These are phyloP conservation scores for Coenonympha glycerion DNA, from an alignment of 2,888 invertebrate species.

Conservation along the genomic window DNA sequence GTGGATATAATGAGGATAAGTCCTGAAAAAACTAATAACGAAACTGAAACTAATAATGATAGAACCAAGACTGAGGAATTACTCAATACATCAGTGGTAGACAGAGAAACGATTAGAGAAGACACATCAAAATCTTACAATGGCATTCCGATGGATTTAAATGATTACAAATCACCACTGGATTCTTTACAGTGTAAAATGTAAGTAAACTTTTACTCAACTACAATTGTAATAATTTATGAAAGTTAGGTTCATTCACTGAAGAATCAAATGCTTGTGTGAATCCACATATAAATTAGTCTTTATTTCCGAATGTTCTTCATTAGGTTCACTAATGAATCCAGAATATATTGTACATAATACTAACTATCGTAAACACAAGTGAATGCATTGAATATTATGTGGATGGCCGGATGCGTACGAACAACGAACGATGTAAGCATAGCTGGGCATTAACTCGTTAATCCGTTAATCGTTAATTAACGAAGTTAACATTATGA, in stretches of 20 bases:
- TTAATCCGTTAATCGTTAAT: no score
- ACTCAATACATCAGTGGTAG: conserved; percentile 19
- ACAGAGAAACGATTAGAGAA: conserved; percentile 16
- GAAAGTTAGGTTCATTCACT: no score
- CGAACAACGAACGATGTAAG: conserved; percentile 50
- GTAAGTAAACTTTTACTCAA: conserved; percentile 20
- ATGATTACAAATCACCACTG: conserved; percentile 64
- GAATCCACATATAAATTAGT: not conserved
- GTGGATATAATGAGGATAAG: conserved; percentile 29
- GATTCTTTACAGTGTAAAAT: conserved; percentile 45
- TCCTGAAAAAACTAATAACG: conserved; percentile 18
- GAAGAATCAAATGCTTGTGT: no score
- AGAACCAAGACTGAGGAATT: conserved; percentile 10
- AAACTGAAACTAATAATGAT: conserved; percentile 14
- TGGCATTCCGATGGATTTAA: conserved; percentile 22
- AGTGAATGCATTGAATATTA: conserved; percentile 2
- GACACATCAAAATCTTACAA: conserved; percentile 15
- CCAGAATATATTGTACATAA: conserved; percentile 7
- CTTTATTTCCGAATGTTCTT: conserved; percentile 11
- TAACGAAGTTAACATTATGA: no score
- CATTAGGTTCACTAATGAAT: conserved; percentile 19
- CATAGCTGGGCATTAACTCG: no score
- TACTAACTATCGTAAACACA: conserved; percentile 13
- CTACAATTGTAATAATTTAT: no score
- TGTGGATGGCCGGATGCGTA: conserved; percentile 50